Evolutionary conservation across 2,888 invertebrate genomes (phyloP).

Genomic region (Gonocerus acuteangulatus): DNA sequence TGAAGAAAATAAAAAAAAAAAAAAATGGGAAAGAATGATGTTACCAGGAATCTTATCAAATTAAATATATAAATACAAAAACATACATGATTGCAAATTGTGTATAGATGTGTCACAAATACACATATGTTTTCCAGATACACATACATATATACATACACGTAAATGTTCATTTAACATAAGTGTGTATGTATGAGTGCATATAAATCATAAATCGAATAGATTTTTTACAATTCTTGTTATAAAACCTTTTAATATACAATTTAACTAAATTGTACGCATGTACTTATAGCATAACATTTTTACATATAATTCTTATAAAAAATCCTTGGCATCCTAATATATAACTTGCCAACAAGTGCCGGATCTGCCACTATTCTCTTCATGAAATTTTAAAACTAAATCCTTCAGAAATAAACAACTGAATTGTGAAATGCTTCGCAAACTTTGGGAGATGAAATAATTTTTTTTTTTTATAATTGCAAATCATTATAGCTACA

Average conservation of each 20-base stretch:
- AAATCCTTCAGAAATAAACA: too few species aligned
- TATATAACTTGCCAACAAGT: neutral
- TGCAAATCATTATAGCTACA: too few species aligned
- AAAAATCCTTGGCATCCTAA: neutral
- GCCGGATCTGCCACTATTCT: too few species aligned
- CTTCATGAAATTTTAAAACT: too few species aligned
- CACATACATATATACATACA: conserved; percentile 1
- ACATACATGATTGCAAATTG: neutral
- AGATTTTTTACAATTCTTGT: too few species aligned
- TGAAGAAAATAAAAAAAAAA: too few species aligned
- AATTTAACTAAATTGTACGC: neutral
- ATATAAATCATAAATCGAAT: too few species aligned
- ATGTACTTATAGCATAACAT: neutral
- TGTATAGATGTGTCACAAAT: neutral
- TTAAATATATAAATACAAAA: neutral
- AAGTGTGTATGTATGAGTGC: neutral
- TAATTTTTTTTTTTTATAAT: too few species aligned
- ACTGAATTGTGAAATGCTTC: too few species aligned
- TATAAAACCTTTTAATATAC: neutral
- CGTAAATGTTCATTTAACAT: neutral
- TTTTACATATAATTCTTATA: neutral
- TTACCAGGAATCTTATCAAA: too few species aligned
- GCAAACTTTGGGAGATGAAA: too few species aligned
- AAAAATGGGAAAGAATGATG: too few species aligned
- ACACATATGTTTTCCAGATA: neutral